A percentile compares a stretch with the other conserved stretches of the same genome.
These are phyloP conservation scores for Rhagophthalmus giganteus DNA, from an alignment of 2,888 invertebrate genomes.

Conservation along the genomic window DNA sequence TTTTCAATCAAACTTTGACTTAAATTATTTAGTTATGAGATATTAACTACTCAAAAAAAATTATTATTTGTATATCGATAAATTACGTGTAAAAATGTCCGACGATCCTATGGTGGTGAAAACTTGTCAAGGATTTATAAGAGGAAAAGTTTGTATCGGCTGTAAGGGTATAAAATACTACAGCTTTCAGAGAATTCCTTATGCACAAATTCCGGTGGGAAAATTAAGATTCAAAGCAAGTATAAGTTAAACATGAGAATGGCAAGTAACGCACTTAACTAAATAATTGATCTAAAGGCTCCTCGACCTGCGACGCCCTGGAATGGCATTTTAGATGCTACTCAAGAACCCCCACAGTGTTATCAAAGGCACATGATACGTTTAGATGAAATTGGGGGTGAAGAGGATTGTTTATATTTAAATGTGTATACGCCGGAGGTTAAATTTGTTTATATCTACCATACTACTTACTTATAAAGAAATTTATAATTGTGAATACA, in stretches of 20 bases:
- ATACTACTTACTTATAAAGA: neutral
- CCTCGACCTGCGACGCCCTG: slow-evolving; percentile 49
- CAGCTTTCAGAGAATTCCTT: slow-evolving; percentile 34
- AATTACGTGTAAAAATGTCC: too few relatives aligned
- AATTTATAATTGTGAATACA: neutral
- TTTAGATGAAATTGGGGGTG: slow-evolving; percentile 53
- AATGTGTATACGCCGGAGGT: slow-evolving; percentile 44
- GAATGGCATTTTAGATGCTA: slow-evolving; percentile 46
- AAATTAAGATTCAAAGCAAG: slow-evolving; percentile 33
- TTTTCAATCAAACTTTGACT: too few relatives aligned
- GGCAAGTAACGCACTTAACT: slow-evolving; percentile 11
- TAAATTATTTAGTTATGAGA: too few relatives aligned
- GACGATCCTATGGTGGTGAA: too few relatives aligned
- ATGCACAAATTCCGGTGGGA: slow-evolving; percentile 32
- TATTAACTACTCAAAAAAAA: too few relatives aligned
- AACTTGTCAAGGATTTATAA: slow-evolving; percentile 3
- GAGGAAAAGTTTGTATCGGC: slow-evolving; percentile 15
- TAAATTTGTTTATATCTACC: slow-evolving; percentile 1
- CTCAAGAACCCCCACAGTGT: slow-evolving; percentile 45
- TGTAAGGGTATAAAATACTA: slow-evolving; percentile 23
- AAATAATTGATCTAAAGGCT: slow-evolving; percentile 40
- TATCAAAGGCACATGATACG: slow-evolving; percentile 48
- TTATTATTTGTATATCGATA: too few relatives aligned
- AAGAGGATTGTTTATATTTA: slow-evolving; percentile 57
- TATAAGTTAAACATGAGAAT: slow-evolving; percentile 19